Evolutionary conservation across 2,113 vertebrate genomes (phyloP).

Genomic region (Grantiella picta): DNA sequence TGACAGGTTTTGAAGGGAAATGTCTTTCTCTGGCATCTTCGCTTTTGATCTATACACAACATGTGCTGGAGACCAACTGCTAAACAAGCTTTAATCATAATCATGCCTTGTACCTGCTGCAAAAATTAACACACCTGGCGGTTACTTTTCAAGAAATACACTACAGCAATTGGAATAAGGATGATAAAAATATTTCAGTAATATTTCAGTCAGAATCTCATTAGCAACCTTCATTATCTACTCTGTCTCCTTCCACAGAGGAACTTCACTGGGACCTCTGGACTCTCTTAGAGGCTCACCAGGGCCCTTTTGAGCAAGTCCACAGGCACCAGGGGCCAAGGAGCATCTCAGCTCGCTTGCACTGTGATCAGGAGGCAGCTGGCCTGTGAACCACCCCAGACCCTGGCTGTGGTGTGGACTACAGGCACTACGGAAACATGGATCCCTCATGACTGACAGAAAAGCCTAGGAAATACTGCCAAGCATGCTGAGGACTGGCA

Average conservation of each 20-base stretch:
- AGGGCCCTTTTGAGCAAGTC: not conserved
- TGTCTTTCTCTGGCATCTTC: not conserved
- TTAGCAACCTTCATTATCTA: not conserved
- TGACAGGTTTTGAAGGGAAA: not conserved
- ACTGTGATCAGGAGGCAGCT: not conserved
- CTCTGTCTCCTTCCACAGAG: not conserved
- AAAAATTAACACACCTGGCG: not conserved
- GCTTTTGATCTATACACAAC: not conserved
- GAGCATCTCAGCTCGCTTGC: not conserved
- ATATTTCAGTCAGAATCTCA: not conserved
- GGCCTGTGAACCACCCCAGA: accelerated
- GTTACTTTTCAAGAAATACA: not conserved
- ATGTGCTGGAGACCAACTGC: not conserved
- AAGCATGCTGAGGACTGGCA: accelerated
- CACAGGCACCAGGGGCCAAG: not conserved
- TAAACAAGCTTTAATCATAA: not conserved
- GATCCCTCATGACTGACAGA: not conserved
- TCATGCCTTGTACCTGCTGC: not conserved
- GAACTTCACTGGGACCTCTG: not conserved
- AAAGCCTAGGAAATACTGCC: not conserved
- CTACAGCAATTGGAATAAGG: not conserved
- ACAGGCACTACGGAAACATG: accelerated
- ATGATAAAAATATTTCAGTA: not conserved
- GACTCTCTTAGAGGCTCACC: not conserved
- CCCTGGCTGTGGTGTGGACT: not conserved